phyloP scores from a whole-genome alignment of 2,797 vertebrate species.

The Tympanoctomys barrerae region DNA sequence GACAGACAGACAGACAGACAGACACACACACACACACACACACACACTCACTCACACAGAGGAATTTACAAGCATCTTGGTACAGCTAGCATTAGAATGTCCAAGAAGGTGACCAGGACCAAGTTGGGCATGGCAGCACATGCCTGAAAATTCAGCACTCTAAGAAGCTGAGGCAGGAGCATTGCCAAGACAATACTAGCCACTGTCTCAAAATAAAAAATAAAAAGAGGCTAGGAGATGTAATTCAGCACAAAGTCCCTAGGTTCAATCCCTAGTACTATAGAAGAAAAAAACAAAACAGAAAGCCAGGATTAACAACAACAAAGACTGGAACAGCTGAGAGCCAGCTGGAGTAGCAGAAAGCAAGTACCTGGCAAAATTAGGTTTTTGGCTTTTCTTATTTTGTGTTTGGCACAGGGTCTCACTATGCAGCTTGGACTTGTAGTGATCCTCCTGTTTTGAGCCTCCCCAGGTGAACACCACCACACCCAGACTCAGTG shows the following conservation, averaged over 20 bases:
- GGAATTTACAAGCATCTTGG: background rate
- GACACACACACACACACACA: no score
- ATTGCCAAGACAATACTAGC: background rate
- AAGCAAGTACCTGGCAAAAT: background rate
- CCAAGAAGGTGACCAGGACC: background rate
- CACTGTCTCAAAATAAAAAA: background rate
- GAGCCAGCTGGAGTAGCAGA: background rate
- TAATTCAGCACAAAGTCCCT: background rate
- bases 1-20: no score
- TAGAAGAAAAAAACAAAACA: background rate
- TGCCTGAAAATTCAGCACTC: background rate
- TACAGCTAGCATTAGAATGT: slow-evolving; percentile 25
- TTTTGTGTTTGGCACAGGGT: no score
- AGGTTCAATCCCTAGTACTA: background rate
- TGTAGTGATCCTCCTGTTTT: no score
- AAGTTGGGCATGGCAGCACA: background rate
- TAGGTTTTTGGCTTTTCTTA: background rate
- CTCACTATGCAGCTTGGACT: no score
- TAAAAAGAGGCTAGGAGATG: background rate
- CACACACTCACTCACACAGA: background rate
- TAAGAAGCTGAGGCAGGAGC: background rate
- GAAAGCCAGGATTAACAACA: background rate
- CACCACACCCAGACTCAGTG: no score
- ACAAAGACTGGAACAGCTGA: background rate
- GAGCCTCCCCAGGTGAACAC: no score